Evolutionary conservation across 2,797 vertebrate genomes (phyloP).

Genomic region (Chaetodon trifasciatus): DNA sequence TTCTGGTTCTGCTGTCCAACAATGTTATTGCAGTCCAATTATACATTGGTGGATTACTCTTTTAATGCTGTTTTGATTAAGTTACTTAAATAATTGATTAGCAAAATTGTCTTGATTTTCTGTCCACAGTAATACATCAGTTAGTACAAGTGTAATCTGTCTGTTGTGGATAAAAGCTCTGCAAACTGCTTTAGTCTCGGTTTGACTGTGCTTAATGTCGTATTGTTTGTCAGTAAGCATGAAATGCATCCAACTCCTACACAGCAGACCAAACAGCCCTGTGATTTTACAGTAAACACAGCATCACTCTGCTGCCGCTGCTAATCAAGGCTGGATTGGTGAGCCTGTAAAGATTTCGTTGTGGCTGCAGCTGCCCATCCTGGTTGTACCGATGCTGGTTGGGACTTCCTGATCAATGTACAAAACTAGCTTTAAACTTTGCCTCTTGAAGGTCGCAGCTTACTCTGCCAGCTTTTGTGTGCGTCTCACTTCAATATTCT

Average conservation of each 20-base stretch:
- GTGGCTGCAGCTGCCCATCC: conserved; percentile 11
- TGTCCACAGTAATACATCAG: neutral
- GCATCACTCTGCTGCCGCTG: conserved; percentile 19
- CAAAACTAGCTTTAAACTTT: neutral
- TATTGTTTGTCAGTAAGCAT: conserved; percentile 11
- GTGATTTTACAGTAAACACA: conserved; percentile 14
- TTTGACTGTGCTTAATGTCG: neutral
- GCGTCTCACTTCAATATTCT: neutral
- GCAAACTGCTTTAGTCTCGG: neutral
- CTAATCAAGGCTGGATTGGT: conserved; percentile 31
- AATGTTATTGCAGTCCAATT: neutral
- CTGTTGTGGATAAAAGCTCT: neutral
- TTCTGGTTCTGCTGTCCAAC: neutral
- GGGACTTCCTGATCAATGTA: neutral
- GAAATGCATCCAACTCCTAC: conserved; percentile 26
- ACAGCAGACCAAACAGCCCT: conserved; percentile 10
- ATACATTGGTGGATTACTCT: neutral
- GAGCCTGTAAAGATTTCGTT: conserved; percentile 21
- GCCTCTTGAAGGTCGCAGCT: neutral
- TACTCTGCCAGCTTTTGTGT: neutral
- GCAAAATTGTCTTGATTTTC: neutral
- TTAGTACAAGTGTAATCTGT: neutral
- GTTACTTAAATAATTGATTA: neutral
- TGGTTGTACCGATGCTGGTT: neutral
- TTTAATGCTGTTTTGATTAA: neutral